A percentile compares a stretch with the other conserved stretches of the same genome.
These are phyloP conservation scores for Drosophila mettleri DNA, from an alignment of 2,888 invertebrate genomes.

Conservation along the genomic window DNA sequence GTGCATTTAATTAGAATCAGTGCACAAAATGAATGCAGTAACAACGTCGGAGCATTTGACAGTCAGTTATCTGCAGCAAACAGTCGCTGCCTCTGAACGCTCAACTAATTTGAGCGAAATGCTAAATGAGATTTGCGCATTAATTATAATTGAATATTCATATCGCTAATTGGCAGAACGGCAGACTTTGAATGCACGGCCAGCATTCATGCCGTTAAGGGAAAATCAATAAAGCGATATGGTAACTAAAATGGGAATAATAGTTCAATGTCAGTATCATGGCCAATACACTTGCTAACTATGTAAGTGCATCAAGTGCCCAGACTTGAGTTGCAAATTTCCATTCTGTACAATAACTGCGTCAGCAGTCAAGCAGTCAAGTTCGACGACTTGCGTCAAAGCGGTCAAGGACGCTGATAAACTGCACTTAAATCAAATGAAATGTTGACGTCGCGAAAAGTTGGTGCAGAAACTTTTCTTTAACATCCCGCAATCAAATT, in stretches of 20 bases:
- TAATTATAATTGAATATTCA: constrained; percentile 51
- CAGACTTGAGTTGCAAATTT: constrained; percentile 20
- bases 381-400: constrained; percentile 33
- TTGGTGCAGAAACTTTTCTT: constrained; percentile 8
- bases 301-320: constrained; percentile 10
- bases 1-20: constrained; percentile 40
- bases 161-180: constrained; percentile 39
- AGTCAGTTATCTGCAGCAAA: constrained; percentile 32
- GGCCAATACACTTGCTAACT: constrained; percentile 42
- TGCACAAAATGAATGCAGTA: constrained; percentile 20
- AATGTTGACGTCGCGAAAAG: constrained; percentile 24
- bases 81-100: constrained; percentile 25
- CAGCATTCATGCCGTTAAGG: neutral
- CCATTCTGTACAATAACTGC: constrained; percentile 21
- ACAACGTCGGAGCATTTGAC: constrained; percentile 14
- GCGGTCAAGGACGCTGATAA: constrained; percentile 24
- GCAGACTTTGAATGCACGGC: neutral
- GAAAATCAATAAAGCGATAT: constrained; percentile 40
- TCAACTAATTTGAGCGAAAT: constrained; percentile 26
- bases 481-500: constrained; percentile 11
- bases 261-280: constrained; percentile 40
- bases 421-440: constrained; percentile 17
- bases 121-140: constrained; percentile 36
- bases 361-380: constrained; percentile 46
- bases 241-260: neutral